Percentiles rank a stretch among this genome's conserved stretches.
phyloP scores from a whole-genome alignment of 2,113 vertebrate genomes.

The Zootoca vivipara region DNA sequence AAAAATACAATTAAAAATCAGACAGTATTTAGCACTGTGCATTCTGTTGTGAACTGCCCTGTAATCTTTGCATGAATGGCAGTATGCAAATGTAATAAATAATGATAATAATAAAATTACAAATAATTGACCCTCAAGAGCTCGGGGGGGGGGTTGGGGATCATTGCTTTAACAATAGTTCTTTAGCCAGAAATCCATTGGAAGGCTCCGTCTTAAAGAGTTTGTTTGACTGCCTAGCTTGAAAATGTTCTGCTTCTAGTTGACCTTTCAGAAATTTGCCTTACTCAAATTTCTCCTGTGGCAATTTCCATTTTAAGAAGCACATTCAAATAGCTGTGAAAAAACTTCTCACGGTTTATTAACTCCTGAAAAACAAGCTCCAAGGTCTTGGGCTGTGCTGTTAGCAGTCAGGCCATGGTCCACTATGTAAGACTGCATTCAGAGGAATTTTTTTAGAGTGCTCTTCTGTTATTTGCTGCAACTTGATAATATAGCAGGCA shows the following conservation, averaged over 20 bases:
- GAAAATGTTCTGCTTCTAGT: constrained; percentile 24
- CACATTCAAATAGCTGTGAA: background rate
- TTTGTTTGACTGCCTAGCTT: background rate
- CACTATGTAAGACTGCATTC: background rate
- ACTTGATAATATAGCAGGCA: background rate
- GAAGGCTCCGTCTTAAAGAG: background rate
- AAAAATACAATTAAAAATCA: no score
- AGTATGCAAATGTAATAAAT: no score
- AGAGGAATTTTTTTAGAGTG: constrained; percentile 24
- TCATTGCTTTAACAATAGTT: background rate
- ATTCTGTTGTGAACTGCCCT: no score
- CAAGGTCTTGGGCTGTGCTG: background rate
- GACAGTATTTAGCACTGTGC: no score
- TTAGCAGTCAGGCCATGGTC: background rate
- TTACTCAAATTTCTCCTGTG: background rate
- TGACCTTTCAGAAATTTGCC: background rate
- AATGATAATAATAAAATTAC: no score
- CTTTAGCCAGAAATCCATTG: background rate
- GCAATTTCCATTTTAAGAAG: background rate
- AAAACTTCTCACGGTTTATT: background rate
- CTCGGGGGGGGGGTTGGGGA: no score
- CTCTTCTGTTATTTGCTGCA: background rate
- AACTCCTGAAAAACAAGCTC: constrained; percentile 14
- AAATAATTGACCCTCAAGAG: no score
- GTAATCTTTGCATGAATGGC: no score